phyloP scores from a whole-genome alignment of 2,797 vertebrate species.

The Chloroceryle inda region DNA sequence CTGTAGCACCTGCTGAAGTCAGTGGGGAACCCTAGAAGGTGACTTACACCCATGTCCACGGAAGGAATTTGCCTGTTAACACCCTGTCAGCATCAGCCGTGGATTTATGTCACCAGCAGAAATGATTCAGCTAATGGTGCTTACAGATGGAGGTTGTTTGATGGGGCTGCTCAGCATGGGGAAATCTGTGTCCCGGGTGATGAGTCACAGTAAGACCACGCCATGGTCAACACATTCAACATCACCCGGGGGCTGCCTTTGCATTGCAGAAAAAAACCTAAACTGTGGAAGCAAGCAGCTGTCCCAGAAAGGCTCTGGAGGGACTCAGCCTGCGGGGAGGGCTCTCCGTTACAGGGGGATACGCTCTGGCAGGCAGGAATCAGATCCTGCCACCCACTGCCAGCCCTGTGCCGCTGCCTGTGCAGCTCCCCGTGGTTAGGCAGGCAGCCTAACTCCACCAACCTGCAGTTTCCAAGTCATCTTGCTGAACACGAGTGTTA shows the following conservation, averaged over 20 bases:
- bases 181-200: not conserved
- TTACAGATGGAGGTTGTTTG: not conserved
- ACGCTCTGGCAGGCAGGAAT: not conserved
- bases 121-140: not conserved
- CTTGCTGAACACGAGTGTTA: not conserved
- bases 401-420: not conserved
- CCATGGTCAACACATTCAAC: not conserved
- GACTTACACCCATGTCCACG: not conserved
- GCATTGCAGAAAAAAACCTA: not conserved
- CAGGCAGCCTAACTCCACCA: not conserved
- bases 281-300: not conserved
- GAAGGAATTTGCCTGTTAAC: not conserved
- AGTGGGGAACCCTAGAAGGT: not conserved
- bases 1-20: not conserved
- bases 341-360: rapidly evolving
- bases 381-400: not conserved
- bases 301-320: not conserved
- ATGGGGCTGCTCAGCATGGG: not conserved
- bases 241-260: not conserved
- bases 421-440: rapidly evolving
- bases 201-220: not conserved
- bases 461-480: not conserved
- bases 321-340: not conserved
- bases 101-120: not conserved
- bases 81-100: not conserved